Percentiles rank a stretch among this genome's conserved stretches.
Evolutionary conservation across 2,888 invertebrate genomes (phyloP).

Genomic region (Lepidochitona cinerea): DNA sequence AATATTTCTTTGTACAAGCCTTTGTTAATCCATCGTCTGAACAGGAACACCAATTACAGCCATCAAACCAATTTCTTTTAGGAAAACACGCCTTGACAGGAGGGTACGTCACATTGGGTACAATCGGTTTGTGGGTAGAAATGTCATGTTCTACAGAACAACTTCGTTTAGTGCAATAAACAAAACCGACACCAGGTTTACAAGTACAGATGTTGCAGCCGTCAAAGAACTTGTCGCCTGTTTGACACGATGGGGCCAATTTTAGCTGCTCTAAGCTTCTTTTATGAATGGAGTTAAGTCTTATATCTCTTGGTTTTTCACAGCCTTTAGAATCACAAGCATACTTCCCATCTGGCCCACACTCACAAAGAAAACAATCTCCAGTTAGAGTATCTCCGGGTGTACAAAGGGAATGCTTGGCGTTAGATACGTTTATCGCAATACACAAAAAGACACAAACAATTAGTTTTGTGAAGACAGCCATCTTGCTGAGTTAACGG

Average conservation of each 20-base stretch:
- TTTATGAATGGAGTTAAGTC: neutral
- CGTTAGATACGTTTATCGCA: too few species aligned
- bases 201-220: neutral
- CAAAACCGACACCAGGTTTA: neutral
- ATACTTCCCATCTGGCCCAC: neutral
- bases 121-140: neutral
- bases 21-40: slow-evolving; percentile 1
- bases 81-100: neutral
- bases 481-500: too few species aligned
- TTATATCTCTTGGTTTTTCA: neutral
- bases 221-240: neutral
- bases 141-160: neutral
- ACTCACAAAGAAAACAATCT: neutral
- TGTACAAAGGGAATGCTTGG: too few species aligned
- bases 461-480: too few species aligned
- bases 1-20: neutral
- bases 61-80: slow-evolving; percentile 34
- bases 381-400: neutral
- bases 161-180: neutral
- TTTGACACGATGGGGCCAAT: neutral
- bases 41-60: slow-evolving; percentile 37
- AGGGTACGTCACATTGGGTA: neutral
- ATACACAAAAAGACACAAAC: too few species aligned
- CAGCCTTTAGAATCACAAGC: neutral
- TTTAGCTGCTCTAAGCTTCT: neutral